Conservation (phyloP, 2,113 vertebrate species). For the Carollia perspicillata region DNA sequence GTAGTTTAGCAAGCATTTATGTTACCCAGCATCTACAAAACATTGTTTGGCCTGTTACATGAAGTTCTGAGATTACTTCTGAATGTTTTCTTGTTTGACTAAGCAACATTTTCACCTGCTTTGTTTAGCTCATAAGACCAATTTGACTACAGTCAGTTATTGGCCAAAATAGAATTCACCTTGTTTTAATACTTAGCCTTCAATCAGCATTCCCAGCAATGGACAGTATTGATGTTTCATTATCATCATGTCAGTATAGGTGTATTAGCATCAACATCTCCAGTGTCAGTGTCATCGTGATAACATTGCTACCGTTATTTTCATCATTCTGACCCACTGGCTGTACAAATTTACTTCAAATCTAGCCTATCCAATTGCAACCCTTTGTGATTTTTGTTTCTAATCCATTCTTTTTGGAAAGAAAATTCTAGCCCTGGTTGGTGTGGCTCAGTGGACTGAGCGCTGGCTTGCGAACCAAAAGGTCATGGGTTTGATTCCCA, state of each 20-base stretch:
- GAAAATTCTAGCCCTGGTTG: background rate
- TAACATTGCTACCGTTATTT: background rate
- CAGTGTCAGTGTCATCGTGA: background rate
- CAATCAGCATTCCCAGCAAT: background rate
- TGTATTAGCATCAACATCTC: background rate
- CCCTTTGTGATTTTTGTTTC: background rate
- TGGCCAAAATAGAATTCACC: background rate
- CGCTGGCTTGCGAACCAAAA: too few relatives aligned
- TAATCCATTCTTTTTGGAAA: background rate
- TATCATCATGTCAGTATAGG: background rate
- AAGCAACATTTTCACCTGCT: background rate
- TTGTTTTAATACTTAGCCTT: slow-evolving; percentile 32
- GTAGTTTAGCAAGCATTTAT: background rate
- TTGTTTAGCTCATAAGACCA: background rate
- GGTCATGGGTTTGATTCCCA: too few relatives aligned
- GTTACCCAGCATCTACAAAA: background rate
- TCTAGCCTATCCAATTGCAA: background rate
- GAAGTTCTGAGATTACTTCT: slow-evolving; percentile 11
- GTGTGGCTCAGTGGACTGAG: too few relatives aligned
- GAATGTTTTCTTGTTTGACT: slow-evolving; percentile 9
- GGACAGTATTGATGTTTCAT: background rate
- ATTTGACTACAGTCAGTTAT: background rate
- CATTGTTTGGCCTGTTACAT: background rate
- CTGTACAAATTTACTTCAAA: background rate
- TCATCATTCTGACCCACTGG: background rate